A percentile compares a stretch with the other conserved stretches of the same genome.
These are phyloP conservation scores for Carposina sasakii DNA, from an alignment of 1,140 invertebrate genomes.

Conservation along the genomic window DNA sequence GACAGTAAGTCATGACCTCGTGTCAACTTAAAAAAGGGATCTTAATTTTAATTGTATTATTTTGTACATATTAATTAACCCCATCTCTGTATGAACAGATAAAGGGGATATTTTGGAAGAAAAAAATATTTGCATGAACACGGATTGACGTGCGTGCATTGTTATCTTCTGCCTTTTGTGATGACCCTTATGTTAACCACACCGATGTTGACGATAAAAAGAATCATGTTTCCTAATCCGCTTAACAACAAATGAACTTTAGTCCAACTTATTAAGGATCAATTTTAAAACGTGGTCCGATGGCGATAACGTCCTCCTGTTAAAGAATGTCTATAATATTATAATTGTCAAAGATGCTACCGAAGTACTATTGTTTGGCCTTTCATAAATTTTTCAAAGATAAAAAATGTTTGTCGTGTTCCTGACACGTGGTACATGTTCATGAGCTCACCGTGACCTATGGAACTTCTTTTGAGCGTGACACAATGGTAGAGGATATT, in stretches of 20 bases:
- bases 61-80: constrained; percentile 71
- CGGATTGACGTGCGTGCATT: constrained; percentile 69
- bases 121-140: constrained; percentile 72
- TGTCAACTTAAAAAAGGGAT: constrained; percentile 59
- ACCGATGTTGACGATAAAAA: constrained; percentile 34
- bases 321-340: constrained; percentile 47
- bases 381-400: constrained; percentile 70
- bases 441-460: constrained; percentile 65
- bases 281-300: constrained; percentile 27
- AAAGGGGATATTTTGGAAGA: constrained; percentile 65
- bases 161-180: constrained; percentile 70
- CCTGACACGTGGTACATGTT: constrained; percentile 63
- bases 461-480: constrained; percentile 67
- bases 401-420: constrained; percentile 72
- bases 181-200: constrained; percentile 68
- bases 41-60: constrained; percentile 69
- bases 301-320: constrained; percentile 39
- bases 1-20: constrained; percentile 63
- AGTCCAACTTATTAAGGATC: constrained; percentile 38
- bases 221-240: constrained; percentile 28
- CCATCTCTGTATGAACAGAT: constrained; percentile 62
- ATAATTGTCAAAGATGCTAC: constrained; percentile 73
- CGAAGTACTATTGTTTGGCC: constrained; percentile 64
- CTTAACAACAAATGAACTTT: constrained; percentile 37
- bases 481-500: constrained; percentile 68